These are phyloP conservation scores for Dermatemys mawii DNA, from an alignment of 2,113 vertebrate genomes.

Conservation along the genomic window DNA sequence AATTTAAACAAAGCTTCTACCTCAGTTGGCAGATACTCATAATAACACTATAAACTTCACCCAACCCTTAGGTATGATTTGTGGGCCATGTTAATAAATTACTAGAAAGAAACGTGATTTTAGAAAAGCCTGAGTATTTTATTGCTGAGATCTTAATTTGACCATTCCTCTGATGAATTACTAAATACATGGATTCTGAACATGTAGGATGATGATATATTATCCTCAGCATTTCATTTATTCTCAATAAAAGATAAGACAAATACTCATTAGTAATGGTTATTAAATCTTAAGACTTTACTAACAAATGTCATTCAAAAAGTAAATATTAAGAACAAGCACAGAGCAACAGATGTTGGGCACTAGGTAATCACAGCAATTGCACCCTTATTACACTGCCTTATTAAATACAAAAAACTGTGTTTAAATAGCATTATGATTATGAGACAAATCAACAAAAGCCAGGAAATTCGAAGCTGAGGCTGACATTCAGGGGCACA, in stretches of 20 bases:
- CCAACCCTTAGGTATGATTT: not conserved
- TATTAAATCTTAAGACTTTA: conserved; percentile 44
- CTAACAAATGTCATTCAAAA: conserved; percentile 42
- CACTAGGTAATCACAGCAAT: not conserved
- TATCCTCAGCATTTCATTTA: conserved; percentile 28
- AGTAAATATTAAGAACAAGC: conserved; percentile 33
- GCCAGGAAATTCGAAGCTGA: not conserved
- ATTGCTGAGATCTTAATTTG: not conserved
- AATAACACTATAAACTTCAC: not conserved
- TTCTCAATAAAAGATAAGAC: conserved; percentile 53
- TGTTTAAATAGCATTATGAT: conserved; percentile 41
- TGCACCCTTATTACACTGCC: conserved; percentile 3
- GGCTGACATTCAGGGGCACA: not conserved
- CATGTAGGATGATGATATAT: not conserved
- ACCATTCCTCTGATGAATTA: not conserved
- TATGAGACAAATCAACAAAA: conserved; percentile 42
- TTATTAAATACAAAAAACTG: conserved; percentile 36
- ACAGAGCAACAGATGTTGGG: not conserved
- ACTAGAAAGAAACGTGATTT: not conserved
- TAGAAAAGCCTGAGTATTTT: conserved; percentile 18
- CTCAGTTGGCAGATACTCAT: not conserved
- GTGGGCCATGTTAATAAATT: conserved; percentile 39
- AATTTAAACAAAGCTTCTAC: not conserved
- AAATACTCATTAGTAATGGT: conserved; percentile 43
- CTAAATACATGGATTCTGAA: conserved; percentile 16